Evolutionary conservation across 2,113 vertebrate genomes (phyloP), one percentile per base, ranked within the genome.

Genomic region (Varanus salvator): DNA sequence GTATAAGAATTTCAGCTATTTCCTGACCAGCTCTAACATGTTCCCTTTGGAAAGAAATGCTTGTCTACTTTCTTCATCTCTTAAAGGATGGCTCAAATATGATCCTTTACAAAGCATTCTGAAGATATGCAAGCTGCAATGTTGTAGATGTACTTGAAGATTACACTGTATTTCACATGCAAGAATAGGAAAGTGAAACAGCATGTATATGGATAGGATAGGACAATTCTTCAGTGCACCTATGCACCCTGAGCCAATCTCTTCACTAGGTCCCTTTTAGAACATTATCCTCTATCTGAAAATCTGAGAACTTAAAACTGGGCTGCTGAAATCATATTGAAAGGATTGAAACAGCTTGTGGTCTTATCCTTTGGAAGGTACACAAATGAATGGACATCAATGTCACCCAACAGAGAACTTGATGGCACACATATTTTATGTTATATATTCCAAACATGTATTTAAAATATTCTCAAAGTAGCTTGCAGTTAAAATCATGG

Each of bases 341-440:
- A 84, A 44, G 25, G 48, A 48, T 52, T 80, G 12, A 52, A 80
- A 48, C 27, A 54, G 27, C 57, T 80, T 50, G 29, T 1, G 19
- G 80, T 8, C 60, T n/a, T n/a, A 34, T 64, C 57, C 80, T 57
- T 87, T 86, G 90, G 90, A 96, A 91, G 93, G 90, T 96, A 94
- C 3, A 97, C 92, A 95, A 92, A 96, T 95, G 94, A 95, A 92
- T 54, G 15, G 95, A 93, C 92, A 90, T 91, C 92, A 95, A 94
- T 90, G 91, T 94, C 91, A 95, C 95, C 91, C 92, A 94, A 94
- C 94, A 92, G 93, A 91, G 92, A 95, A 95, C 95, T 91, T 94
- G 95, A 96, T 96, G 96, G 93, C 95, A 96, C 93, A 92, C 94
- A 96, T 94, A 94, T 93, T 95, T 97, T 96, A 96, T 96, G 96